Evolutionary conservation across 92 coral and sea anemone species (phyloP).

Genomic region (Nematostella vectensis): DNA sequence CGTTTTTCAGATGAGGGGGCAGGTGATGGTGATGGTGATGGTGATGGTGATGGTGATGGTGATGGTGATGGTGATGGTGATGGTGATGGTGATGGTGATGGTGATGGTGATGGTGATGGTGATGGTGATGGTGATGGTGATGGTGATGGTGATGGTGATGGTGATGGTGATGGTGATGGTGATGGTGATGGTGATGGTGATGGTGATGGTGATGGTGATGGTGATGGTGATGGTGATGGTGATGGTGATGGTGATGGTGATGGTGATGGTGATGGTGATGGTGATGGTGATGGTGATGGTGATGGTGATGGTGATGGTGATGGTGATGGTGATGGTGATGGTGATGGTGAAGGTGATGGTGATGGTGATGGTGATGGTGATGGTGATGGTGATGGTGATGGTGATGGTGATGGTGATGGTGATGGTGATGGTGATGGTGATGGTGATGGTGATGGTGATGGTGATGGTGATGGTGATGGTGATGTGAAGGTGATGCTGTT

Average conservation of each 20-base stretch:
- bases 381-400: too few relatives aligned
- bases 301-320: not conserved
- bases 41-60: not conserved
- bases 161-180: not conserved
- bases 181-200: not conserved
- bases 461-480: too few relatives aligned
- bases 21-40: constrained; percentile 1
- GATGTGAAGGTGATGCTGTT: too few relatives aligned
- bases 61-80: not conserved
- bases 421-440: too few relatives aligned
- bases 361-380: too few relatives aligned
- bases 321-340: not conserved
- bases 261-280: not conserved
- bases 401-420: too few relatives aligned
- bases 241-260: not conserved
- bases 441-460: too few relatives aligned
- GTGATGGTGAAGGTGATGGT: constrained; percentile 3
- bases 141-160: not conserved
- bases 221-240: not conserved
- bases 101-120: not conserved
- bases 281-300: not conserved
- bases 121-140: not conserved
- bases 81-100: not conserved
- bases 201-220: not conserved
- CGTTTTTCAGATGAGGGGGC: not conserved